Conservation (phyloP, 2,797 vertebrate genomes). For the Denticeps clupeoides region DNA sequence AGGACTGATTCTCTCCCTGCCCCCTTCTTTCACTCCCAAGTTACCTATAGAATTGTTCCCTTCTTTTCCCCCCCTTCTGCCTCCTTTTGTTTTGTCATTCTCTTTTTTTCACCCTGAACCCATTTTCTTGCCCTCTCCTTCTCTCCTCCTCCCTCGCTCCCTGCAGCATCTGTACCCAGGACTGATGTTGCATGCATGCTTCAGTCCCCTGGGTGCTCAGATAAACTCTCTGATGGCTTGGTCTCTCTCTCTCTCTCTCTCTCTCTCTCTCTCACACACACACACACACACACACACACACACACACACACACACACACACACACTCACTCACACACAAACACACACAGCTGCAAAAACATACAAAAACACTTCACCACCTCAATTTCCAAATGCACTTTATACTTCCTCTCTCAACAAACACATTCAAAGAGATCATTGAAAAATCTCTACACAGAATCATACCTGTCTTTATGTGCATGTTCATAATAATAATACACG, state of each 20-base stretch:
- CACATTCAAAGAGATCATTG: no score
- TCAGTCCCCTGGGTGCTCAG: slow-evolving; percentile 14
- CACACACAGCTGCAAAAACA: neutral
- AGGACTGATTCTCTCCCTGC: no score
- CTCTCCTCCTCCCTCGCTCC: slow-evolving; percentile 7
- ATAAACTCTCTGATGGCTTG: slow-evolving; percentile 15
- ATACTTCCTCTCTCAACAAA: no score
- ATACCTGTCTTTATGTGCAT: no score
- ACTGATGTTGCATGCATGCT: neutral
- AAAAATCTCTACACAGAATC: no score
- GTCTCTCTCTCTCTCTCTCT: no score
- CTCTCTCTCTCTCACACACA: slow-evolving; percentile 32
- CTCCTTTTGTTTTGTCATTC: neutral
- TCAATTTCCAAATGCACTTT: no score
- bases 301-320: slow-evolving; percentile 10
- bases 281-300: slow-evolving; percentile 8
- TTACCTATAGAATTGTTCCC: no score
- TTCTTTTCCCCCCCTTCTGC: neutral
- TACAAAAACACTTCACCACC: neutral
- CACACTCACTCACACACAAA: neutral
- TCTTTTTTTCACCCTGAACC: neutral
- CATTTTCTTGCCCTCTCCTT: neutral
- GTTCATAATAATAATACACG: no score
- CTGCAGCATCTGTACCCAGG: slow-evolving; percentile 6
- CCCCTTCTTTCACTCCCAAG: no score